These are phyloP conservation scores for Macaria notata DNA, from an alignment of 2,888 invertebrate genomes.

Conservation along the genomic window DNA sequence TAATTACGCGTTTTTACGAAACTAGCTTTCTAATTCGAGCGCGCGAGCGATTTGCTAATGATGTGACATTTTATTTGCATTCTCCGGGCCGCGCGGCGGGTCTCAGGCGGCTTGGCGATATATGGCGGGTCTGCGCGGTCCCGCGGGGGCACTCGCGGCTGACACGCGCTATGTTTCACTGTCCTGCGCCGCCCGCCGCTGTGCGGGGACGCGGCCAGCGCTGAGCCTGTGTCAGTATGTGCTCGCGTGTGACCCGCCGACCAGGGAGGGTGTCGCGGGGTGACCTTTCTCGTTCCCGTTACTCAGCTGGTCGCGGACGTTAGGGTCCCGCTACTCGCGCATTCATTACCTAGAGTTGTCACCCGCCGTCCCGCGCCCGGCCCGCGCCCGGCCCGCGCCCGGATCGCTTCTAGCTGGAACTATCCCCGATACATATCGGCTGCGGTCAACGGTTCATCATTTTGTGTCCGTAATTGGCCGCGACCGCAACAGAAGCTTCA, in stretches of 20 bases:
- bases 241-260: not conserved
- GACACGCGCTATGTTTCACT: conserved; percentile 25
- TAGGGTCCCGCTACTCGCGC: no score
- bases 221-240: not conserved
- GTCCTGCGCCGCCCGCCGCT: not conserved
- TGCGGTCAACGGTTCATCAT: no score
- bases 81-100: not conserved
- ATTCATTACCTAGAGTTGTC: no score
- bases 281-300: conserved; percentile 72
- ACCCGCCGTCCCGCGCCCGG: conserved; percentile 47
- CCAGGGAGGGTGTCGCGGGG: conserved; percentile 29
- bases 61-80: conserved; percentile 23
- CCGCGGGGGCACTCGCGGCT: conserved; percentile 15
- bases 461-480: not conserved
- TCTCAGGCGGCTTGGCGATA: conserved; percentile 1
- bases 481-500: conserved; percentile 13
- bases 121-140: not conserved
- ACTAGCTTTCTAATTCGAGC: conserved; percentile 21
- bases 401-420: no score
- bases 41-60: conserved; percentile 31
- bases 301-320: conserved; percentile 31
- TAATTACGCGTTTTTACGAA: conserved; percentile 29
- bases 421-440: no score
- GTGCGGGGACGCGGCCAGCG: no score
- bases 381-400: conserved; percentile 19